phyloP scores from a whole-genome alignment of 2,113 vertebrate genomes.

The Bubalus kerabau region DNA sequence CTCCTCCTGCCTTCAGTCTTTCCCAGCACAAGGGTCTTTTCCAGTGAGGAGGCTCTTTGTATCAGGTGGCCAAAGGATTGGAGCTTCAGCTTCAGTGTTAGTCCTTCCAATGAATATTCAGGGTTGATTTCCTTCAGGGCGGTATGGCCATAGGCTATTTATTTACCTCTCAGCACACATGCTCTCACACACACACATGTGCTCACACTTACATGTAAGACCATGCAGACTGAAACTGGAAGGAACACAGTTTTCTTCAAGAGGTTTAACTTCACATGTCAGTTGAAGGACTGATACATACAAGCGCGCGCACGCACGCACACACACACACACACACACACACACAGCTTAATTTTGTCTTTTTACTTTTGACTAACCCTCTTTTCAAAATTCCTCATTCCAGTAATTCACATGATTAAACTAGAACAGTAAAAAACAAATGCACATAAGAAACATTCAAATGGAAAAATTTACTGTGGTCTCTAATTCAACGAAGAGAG shows the following conservation, averaged over 20 bases:
- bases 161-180: neutral
- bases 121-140: neutral
- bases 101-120: neutral
- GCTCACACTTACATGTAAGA: neutral
- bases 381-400: neutral
- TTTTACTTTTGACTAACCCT: neutral
- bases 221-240: neutral
- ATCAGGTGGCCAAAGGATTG: neutral
- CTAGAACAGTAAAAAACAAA: neutral
- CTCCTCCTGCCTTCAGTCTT: neutral
- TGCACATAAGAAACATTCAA: neutral
- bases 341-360: neutral
- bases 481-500: neutral
- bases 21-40: neutral
- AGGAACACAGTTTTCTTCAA: neutral
- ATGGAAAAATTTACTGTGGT: neutral
- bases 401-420: neutral
- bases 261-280: neutral
- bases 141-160: neutral
- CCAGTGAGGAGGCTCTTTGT: neutral
- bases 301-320: fast-evolving
- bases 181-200: neutral
- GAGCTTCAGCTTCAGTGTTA: neutral
- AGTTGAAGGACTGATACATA: neutral
- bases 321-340: neutral